Conservation (phyloP, 1,140 invertebrate genomes). For the Heterodera carotae region DNA sequence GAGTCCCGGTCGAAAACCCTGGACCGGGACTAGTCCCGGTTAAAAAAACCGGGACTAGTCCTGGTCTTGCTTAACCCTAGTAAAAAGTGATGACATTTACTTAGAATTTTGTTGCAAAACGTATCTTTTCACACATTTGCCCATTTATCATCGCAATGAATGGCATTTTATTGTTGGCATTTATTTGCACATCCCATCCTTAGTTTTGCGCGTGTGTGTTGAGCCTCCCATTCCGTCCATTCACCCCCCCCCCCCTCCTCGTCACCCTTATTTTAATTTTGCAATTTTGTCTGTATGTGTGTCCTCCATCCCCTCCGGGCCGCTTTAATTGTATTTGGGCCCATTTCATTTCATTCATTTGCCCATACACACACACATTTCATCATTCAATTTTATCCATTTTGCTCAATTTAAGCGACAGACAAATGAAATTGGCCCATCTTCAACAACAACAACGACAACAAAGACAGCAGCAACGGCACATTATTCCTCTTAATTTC, state of each 20-base stretch:
- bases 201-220: too few relatives aligned
- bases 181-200: too few relatives aligned
- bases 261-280: not conserved
- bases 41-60: too few relatives aligned
- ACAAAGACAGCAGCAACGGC: not conserved
- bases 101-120: not conserved
- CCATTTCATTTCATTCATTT: too few relatives aligned
- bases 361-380: too few relatives aligned
- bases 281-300: too few relatives aligned
- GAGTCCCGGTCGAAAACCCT: too few relatives aligned
- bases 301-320: not conserved
- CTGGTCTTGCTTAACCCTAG: too few relatives aligned
- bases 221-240: not conserved
- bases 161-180: not conserved
- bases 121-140: not conserved
- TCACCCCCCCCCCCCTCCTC: too few relatives aligned
- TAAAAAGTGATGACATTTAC: too few relatives aligned
- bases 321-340: not conserved
- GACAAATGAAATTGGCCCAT: constrained; percentile 3
- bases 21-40: too few relatives aligned
- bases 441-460: not conserved
- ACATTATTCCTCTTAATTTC: not conserved
- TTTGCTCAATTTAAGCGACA: constrained; percentile 1
- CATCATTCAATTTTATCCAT: not conserved
- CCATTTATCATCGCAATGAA: not conserved